Conservation (phyloP, 2,888 invertebrate genomes). For the Hirudinaria manillensis region DNA sequence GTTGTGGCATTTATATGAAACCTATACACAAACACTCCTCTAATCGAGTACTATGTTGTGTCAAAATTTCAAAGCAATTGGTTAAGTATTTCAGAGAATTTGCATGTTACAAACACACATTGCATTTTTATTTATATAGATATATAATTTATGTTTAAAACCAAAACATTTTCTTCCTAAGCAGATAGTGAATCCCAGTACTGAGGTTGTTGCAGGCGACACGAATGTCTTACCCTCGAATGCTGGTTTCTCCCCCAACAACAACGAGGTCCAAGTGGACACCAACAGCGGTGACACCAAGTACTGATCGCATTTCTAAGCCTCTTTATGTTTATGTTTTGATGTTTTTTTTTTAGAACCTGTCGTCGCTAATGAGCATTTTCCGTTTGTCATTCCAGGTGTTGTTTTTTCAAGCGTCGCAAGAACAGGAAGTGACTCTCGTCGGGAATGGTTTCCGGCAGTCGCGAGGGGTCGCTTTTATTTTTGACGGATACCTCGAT, state of each 20-base stretch:
- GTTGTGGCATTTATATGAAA: too few relatives aligned
- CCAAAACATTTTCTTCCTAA: too few relatives aligned
- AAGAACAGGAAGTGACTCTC: constrained; percentile 25
- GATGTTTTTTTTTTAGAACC: not conserved
- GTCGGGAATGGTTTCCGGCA: not conserved
- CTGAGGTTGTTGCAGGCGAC: constrained; percentile 23
- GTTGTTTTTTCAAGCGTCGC: constrained; percentile 30
- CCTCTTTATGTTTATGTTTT: not conserved
- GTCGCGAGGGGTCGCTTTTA: too few relatives aligned
- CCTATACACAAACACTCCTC: too few relatives aligned
- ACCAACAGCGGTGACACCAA: constrained; percentile 28
- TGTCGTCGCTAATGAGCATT: too few relatives aligned
- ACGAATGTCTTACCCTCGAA: constrained; percentile 5
- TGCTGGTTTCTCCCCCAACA: not conserved
- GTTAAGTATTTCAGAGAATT: too few relatives aligned
- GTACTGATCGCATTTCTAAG: not conserved
- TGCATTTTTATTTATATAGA: too few relatives aligned
- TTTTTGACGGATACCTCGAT: too few relatives aligned
- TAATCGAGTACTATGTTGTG: too few relatives aligned
- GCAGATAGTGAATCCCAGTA: constrained; percentile 11
- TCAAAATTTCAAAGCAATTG: too few relatives aligned
- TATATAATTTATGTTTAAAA: too few relatives aligned
- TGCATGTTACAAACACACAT: too few relatives aligned
- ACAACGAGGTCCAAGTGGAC: constrained; percentile 1
- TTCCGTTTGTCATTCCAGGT: constrained; percentile 9